phyloP scores from a whole-genome alignment of 35 echinoderm and acorn worm species.

The Lytechinus variegatus region DNA sequence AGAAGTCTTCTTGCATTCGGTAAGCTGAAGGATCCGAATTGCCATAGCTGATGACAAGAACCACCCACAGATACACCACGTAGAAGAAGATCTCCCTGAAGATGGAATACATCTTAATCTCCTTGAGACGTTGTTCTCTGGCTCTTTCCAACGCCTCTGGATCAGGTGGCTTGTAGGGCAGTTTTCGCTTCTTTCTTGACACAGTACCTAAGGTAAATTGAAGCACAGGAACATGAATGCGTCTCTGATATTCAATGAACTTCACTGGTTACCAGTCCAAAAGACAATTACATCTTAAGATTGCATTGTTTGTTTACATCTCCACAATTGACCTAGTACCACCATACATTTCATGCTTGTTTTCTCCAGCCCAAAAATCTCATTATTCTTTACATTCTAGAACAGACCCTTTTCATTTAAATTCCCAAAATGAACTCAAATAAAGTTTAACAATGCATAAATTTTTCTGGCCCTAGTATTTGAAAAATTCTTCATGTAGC shows the following conservation, averaged over 20 bases:
- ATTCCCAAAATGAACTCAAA: too few relatives aligned
- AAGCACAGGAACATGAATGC: background rate
- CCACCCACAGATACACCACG: conserved; percentile 71
- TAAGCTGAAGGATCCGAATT: conserved; percentile 69
- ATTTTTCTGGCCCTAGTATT: too few relatives aligned
- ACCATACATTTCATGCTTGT: too few relatives aligned
- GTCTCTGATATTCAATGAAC: background rate
- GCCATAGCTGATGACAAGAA: conserved; percentile 89
- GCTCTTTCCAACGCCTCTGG: conserved; percentile 59
- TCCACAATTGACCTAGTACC: too few relatives aligned
- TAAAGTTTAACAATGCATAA: too few relatives aligned
- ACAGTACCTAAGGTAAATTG: background rate
- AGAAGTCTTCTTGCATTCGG: conserved; percentile 66
- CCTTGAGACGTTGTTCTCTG: conserved; percentile 78
- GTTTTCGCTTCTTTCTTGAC: conserved; percentile 57
- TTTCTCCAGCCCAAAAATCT: too few relatives aligned
- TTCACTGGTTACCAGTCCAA: too few relatives aligned
- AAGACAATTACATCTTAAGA: too few relatives aligned
- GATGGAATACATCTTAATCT: conserved; percentile 83
- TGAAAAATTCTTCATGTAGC: too few relatives aligned
- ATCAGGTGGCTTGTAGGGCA: conserved; percentile 75
- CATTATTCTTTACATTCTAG: too few relatives aligned
- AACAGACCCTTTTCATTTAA: too few relatives aligned
- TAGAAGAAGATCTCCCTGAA: conserved; percentile 92
- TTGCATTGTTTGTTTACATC: too few relatives aligned